Evolutionary conservation across 2,113 vertebrate genomes (phyloP), one percentile per base, ranked within the genome.

Genomic region (Nannospalax galili): DNA sequence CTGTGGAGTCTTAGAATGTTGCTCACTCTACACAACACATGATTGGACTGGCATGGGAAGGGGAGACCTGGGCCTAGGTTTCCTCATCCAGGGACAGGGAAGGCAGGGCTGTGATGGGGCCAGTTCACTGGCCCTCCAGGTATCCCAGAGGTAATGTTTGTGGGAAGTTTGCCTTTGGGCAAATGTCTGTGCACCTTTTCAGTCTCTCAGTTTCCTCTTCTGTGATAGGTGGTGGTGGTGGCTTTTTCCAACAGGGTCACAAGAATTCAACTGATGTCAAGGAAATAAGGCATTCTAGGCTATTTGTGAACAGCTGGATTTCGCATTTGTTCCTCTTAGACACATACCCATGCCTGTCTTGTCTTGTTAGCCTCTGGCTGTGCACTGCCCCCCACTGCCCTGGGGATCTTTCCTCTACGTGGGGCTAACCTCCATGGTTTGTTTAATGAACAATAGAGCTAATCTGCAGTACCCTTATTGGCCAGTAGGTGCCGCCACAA

Each of bases 401-500:
- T 52, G 28, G 22, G n/a, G 17, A 10, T 14, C 7, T 26, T 37
- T 6, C 20, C 35, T 22, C 16, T 26, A 4, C 4, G 2, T 52
- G 30, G 45, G 45, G 65, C 3, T 15, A 1, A 2, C 11, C 35
- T 56, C 56, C 32, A 3, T 35, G 24, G 0, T 5, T 62, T 17
- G 4, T 19, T 6, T 2, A 1, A 0, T 19, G 82, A 1, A 42
- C 4, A 0, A 1, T 30, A 3, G 48, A 74, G 82, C 79, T 48
- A 70, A 1, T 14, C 7, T 24, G 24, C 4, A 22, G 40, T 11
- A 37, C 67, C 12, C 5, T 0, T 1, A 64, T 11, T 0, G 17
- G 20, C 77, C 78, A 12, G 10, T 2, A 72, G 48, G 69, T 4
- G 28, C 19, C 3, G 1, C 42, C 0, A 0, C 30, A 1, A 0